Percentiles rank a stretch among this genome's conserved stretches.
These are phyloP conservation scores for Altica lythri DNA, from an alignment of 2,888 invertebrate species.

Conservation along the genomic window DNA sequence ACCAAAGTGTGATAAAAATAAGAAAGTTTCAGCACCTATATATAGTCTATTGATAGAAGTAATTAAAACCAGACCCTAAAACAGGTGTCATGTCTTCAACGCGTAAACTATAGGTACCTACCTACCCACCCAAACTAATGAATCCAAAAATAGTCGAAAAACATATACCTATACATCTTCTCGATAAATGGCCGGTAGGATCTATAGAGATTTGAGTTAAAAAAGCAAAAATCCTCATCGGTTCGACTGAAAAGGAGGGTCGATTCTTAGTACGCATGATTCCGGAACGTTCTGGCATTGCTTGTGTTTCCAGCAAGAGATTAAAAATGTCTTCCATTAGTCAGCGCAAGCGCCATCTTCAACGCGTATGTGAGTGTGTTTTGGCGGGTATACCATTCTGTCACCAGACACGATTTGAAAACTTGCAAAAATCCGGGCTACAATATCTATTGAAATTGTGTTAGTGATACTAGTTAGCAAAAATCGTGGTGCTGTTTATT, in stretches of 20 bases:
- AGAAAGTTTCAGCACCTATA: no score
- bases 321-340: constrained; percentile 35
- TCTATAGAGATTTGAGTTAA: no score
- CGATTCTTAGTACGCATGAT: constrained; percentile 45
- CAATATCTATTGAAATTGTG: constrained; percentile 45
- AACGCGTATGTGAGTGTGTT: constrained; percentile 47
- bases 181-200: constrained; percentile 43
- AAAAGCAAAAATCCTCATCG: no score
- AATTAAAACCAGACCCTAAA: no score
- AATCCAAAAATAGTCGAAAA: constrained; percentile 50
- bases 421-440: constrained; percentile 42
- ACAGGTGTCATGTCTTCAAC: constrained; percentile 51
- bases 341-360: constrained; percentile 51
- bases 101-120: constrained; percentile 52
- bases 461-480: constrained; percentile 46
- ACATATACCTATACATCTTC: constrained; percentile 43
- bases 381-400: constrained; percentile 55
- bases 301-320: constrained; percentile 36
- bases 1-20: no score
- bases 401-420: constrained; percentile 50
- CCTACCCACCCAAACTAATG: no score
- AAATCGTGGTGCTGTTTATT: constrained; percentile 4
- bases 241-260: constrained; percentile 22
- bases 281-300: constrained; percentile 42
- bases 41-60: no score